These are phyloP conservation scores for Epinotia bilunana DNA, from an alignment of 2,888 invertebrate species.

Conservation along the genomic window DNA sequence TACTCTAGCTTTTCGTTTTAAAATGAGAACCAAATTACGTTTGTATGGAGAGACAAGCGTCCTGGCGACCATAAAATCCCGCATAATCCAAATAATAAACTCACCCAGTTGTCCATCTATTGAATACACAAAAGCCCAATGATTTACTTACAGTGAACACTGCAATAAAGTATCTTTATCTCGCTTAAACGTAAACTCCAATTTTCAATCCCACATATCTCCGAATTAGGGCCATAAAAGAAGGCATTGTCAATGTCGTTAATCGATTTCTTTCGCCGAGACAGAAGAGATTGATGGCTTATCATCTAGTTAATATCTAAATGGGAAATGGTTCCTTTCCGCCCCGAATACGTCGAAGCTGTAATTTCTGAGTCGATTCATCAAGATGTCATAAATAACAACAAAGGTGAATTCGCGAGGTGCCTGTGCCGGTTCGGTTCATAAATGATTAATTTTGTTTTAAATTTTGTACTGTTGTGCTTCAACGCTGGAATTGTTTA, in stretches of 20 bases:
- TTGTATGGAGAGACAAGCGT: no score
- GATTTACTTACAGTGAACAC: neutral
- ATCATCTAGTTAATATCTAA: slow-evolving; percentile 33
- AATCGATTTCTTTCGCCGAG: slow-evolving; percentile 33
- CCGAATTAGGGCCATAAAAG: slow-evolving; percentile 1
- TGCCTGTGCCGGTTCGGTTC: slow-evolving; percentile 5
- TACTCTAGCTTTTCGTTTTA: no score
- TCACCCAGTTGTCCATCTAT: no score
- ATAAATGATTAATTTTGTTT: slow-evolving; percentile 29
- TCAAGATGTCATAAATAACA: slow-evolving; percentile 32
- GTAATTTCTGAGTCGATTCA: slow-evolving; percentile 31
- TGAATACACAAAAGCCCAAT: neutral
- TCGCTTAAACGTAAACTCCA: neutral
- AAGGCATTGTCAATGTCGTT: slow-evolving; percentile 16
- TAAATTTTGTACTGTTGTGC: neutral
- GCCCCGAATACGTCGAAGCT: slow-evolving; percentile 9
- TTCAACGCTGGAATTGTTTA: neutral
- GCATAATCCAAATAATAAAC: no score
- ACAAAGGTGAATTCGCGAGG: slow-evolving; percentile 27
- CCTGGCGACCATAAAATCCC: no score
- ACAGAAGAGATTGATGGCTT: slow-evolving; percentile 38
- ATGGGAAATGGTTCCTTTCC: slow-evolving; percentile 33
- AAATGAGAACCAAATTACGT: no score
- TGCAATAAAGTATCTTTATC: slow-evolving; percentile 9
- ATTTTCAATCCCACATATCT: slow-evolving; percentile 24